Percentiles rank a stretch among this genome's conserved stretches.
These are phyloP conservation scores for Macrocentrus cingulum DNA, from an alignment of 1,140 invertebrate species.

Conservation along the genomic window DNA sequence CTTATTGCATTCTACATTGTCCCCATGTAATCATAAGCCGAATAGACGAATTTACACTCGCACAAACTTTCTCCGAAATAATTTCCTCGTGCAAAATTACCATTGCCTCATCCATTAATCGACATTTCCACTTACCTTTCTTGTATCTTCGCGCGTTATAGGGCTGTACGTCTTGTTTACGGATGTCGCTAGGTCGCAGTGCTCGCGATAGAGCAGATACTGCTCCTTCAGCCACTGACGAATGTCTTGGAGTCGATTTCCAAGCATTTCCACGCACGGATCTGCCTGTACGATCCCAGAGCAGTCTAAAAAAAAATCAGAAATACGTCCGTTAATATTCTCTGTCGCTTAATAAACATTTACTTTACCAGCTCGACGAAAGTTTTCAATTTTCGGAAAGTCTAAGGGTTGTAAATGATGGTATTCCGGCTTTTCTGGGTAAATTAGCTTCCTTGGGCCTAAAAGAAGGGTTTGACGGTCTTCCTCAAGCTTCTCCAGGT, in stretches of 20 bases:
- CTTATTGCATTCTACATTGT: slow-evolving; percentile 12
- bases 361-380: slow-evolving; percentile 33
- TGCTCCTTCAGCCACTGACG: slow-evolving; percentile 47
- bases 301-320: no score
- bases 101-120: not conserved
- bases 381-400: slow-evolving; percentile 43
- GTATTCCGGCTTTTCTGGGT: slow-evolving; percentile 7
- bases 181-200: slow-evolving; percentile 37
- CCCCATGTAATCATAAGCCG: not conserved
- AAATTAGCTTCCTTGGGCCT: slow-evolving; percentile 12
- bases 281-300: slow-evolving; percentile 18
- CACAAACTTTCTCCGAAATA: not conserved
- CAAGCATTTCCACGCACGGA: slow-evolving; percentile 19
- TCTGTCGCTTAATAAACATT: slow-evolving; percentile 1
- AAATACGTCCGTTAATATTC: no score
- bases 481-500: slow-evolving; percentile 32
- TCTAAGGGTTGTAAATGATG: slow-evolving; percentile 37
- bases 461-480: slow-evolving; percentile 11
- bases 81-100: not conserved
- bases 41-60: not conserved
- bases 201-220: slow-evolving; percentile 44
- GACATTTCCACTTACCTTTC: slow-evolving; percentile 33
- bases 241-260: slow-evolving; percentile 38
- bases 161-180: slow-evolving; percentile 44
- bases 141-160: slow-evolving; percentile 37